A percentile compares a stretch with the other conserved stretches of the same genome.
These are phyloP conservation scores for Gracilinanus agilis DNA, from an alignment of 2,113 vertebrate species.

Conservation along the genomic window DNA sequence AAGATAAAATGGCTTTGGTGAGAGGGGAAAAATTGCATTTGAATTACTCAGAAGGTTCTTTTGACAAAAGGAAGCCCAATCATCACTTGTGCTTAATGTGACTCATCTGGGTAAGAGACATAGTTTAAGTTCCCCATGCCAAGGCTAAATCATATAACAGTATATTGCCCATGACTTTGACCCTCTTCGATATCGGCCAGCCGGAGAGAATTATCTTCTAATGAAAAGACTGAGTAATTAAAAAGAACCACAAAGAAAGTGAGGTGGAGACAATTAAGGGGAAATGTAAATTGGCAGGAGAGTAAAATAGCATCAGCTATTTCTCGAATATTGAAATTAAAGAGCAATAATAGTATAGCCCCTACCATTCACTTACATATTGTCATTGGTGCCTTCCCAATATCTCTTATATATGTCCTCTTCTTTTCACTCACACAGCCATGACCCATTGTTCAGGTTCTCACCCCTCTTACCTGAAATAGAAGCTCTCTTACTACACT, in stretches of 20 bases:
- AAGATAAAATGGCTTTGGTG: slow-evolving; percentile 37
- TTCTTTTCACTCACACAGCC: background rate
- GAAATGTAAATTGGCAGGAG: slow-evolving; percentile 32
- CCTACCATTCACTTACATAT: background rate
- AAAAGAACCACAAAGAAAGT: background rate
- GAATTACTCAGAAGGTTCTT: slow-evolving; percentile 49
- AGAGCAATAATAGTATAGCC: background rate
- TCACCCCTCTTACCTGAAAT: background rate
- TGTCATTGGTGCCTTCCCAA: background rate
- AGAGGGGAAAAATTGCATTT: background rate
- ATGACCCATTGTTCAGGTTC: background rate
- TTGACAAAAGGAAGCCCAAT: slow-evolving; percentile 14
- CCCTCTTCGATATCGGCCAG: slow-evolving; percentile 39
- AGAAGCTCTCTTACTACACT: background rate
- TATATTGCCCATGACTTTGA: slow-evolving; percentile 48
- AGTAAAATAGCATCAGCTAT: background rate
- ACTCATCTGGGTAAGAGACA: slow-evolving; percentile 32
- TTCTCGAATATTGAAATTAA: slow-evolving; percentile 15
- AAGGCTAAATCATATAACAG: slow-evolving; percentile 27
- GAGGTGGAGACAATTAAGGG: slow-evolving; percentile 29
- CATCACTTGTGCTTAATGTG: slow-evolving; percentile 23
- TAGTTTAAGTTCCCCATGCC: background rate
- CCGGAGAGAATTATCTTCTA: slow-evolving; percentile 55
- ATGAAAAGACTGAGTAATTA: slow-evolving; percentile 53
- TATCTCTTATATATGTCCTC: background rate